A percentile compares a stretch with the other conserved stretches of the same genome.
These are phyloP conservation scores for Oreocharis arfaki DNA, from an alignment of 2,113 vertebrate species.

Conservation along the genomic window DNA sequence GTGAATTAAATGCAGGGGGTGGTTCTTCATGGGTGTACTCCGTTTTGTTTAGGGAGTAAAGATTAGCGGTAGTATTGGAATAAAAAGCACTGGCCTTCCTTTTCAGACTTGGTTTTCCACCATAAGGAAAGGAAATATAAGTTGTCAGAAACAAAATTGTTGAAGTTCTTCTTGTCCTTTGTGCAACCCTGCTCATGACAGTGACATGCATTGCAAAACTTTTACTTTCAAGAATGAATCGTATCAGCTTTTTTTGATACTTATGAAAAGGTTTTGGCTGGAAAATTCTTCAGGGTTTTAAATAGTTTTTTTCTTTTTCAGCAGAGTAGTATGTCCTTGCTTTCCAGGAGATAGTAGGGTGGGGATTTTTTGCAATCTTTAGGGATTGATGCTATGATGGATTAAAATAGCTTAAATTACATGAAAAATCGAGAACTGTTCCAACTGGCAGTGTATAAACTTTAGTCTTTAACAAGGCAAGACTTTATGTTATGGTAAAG, in stretches of 20 bases:
- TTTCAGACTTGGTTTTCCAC: neutral
- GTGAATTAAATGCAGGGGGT: neutral
- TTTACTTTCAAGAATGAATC: neutral
- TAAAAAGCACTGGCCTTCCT: neutral
- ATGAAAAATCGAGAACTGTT: neutral
- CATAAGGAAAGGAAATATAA: neutral
- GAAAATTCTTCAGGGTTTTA: neutral
- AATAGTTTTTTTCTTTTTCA: neutral
- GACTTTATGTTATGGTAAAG: neutral
- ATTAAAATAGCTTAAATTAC: neutral
- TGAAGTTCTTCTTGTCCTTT: neutral
- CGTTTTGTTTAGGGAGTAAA: neutral
- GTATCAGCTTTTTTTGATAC: neutral
- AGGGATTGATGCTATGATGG: neutral
- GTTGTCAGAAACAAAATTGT: neutral
- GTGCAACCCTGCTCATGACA: neutral
- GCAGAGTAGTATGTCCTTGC: neutral
- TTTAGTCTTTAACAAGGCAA: neutral
- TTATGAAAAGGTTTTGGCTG: neutral
- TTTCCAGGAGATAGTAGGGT: neutral
- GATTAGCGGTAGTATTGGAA: neutral
- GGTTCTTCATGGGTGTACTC: neutral
- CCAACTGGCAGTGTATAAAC: neutral
- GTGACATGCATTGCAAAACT: neutral
- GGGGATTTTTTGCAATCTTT: neutral